A percentile compares a stretch with the other conserved stretches of the same genome.
Evolutionary conservation across 2,888 invertebrate genomes (phyloP).

Genomic region (Creontiades dilutus): DNA sequence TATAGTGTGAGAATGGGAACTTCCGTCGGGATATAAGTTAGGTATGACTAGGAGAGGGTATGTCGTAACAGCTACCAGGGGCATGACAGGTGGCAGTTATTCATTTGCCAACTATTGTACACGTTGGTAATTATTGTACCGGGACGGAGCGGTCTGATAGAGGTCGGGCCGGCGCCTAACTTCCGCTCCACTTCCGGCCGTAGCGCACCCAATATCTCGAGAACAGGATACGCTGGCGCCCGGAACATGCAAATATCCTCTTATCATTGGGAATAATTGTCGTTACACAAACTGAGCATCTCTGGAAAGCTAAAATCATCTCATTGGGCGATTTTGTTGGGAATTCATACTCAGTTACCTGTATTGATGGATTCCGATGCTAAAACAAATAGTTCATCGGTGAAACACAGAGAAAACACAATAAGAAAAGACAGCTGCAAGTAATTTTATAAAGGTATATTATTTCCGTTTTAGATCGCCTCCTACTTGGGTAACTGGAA

Average conservation of each 20-base stretch:
- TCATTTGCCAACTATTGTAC: conserved; percentile 22
- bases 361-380: too few relatives aligned
- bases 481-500: too few relatives aligned
- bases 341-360: too few relatives aligned
- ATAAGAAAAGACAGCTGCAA: too few relatives aligned
- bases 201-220: conserved; percentile 27
- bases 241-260: conserved; percentile 19
- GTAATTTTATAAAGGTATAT: too few relatives aligned
- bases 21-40: too few relatives aligned
- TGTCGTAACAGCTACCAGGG: background rate
- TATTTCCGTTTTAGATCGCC: too few relatives aligned
- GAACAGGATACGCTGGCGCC: conserved; percentile 34
- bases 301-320: background rate
- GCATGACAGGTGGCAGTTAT: conserved; percentile 36
- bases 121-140: conserved; percentile 21
- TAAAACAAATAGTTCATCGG: too few relatives aligned
- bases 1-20: too few relatives aligned
- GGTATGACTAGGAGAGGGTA: background rate
- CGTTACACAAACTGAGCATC: conserved; percentile 15
- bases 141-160: conserved; percentile 17
- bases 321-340: background rate
- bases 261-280: conserved; percentile 32
- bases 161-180: conserved; percentile 23
- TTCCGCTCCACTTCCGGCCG: conserved; percentile 27
- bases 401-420: too few relatives aligned